A percentile compares a stretch with the other conserved stretches of the same genome.
Evolutionary conservation across 37 sponge, comb jelly and placozoan species (phyloP).

Genomic region (Crambe crambe): DNA sequence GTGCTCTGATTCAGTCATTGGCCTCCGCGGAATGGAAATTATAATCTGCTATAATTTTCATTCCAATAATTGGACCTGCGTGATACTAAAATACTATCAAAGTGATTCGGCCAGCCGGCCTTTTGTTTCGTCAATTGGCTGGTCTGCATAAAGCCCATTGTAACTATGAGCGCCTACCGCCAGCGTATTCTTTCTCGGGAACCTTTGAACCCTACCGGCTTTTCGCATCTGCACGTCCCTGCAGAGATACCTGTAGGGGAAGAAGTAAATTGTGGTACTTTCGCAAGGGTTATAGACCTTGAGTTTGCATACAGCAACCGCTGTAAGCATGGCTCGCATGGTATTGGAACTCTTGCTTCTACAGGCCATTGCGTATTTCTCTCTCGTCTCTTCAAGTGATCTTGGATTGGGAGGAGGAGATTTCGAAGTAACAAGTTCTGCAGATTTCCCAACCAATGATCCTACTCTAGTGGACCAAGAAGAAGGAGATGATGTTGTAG

Average conservation of each 20-base stretch:
- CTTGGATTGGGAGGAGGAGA: no score
- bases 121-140: conserved; percentile 39
- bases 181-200: background rate
- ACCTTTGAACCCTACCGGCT: conserved; percentile 7
- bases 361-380: background rate
- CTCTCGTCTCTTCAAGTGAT: background rate
- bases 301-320: conserved; percentile 43
- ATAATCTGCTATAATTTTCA: no score
- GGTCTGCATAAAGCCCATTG: conserved; percentile 35
- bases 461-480: conserved; percentile 6
- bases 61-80: no score
- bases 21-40: no score
- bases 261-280: conserved; percentile 25
- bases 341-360: conserved; percentile 14
- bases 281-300: background rate
- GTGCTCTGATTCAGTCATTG: no score
- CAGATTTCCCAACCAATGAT: background rate
- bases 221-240: conserved; percentile 1
- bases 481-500: background rate
- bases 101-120: conserved; percentile 9
- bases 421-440: background rate
- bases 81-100: no score
- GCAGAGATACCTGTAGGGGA: background rate
- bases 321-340: conserved; percentile 54
- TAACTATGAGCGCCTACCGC: conserved; percentile 22